Evolutionary conservation across 2,888 invertebrate genomes (phyloP).

Genomic region (Plagiodera versicolora): DNA sequence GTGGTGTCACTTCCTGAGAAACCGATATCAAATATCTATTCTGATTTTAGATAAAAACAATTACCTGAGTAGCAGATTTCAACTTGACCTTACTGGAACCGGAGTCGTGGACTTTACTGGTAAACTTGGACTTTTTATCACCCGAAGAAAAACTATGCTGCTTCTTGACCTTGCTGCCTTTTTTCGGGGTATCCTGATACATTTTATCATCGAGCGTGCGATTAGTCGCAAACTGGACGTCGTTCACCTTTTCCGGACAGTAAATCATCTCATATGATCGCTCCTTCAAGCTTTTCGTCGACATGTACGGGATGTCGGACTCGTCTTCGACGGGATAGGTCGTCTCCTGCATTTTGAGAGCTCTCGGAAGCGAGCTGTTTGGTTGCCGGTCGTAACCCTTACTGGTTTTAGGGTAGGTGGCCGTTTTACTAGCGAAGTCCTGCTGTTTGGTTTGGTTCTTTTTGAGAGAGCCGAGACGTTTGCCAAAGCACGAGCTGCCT

Average conservation of each 20-base stretch:
- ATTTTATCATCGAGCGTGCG: constrained; percentile 44
- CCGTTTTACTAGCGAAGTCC: constrained; percentile 40
- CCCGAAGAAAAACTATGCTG: constrained; percentile 48
- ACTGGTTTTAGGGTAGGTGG: constrained; percentile 48
- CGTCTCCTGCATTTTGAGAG: constrained; percentile 44
- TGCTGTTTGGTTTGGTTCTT: constrained; percentile 42
- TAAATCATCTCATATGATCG: constrained; percentile 52
- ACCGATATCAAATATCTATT: too few relatives aligned
- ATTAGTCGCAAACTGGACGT: constrained; percentile 52
- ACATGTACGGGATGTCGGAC: background rate
- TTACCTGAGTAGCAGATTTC: constrained; percentile 59
- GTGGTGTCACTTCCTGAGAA: too few relatives aligned
- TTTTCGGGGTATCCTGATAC: constrained; percentile 42
- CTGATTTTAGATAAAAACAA: too few relatives aligned
- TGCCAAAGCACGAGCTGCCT: constrained; percentile 52
- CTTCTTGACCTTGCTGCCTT: constrained; percentile 44
- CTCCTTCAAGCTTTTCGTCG: constrained; percentile 18
- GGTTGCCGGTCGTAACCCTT: constrained; percentile 43
- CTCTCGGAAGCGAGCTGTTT: constrained; percentile 50
- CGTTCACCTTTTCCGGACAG: constrained; percentile 49
- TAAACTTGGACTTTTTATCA: constrained; percentile 49
- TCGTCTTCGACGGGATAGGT: background rate
- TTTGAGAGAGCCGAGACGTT: constrained; percentile 50
- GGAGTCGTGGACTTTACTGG: constrained; percentile 53
- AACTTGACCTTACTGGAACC: constrained; percentile 46